phyloP scores from a whole-genome alignment of 2,113 vertebrate genomes.

The Cervus canadensis region DNA sequence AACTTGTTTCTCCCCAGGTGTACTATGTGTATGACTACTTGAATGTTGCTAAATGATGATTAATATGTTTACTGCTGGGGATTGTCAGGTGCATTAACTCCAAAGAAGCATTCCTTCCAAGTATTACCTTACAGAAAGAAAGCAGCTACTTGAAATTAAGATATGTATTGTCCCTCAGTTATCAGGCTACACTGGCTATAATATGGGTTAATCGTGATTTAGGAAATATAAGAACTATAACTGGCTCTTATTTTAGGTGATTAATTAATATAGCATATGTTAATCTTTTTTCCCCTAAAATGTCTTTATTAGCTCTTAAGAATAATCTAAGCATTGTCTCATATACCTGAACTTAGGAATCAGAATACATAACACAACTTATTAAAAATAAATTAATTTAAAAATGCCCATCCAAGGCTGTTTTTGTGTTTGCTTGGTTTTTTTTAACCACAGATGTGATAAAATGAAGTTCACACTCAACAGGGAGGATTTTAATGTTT shows the following conservation, averaged over 20 bases:
- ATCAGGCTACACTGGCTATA: neutral
- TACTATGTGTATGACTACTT: neutral
- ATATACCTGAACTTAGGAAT: neutral
- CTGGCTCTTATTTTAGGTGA: neutral
- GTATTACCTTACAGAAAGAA: neutral
- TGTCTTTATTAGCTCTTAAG: neutral
- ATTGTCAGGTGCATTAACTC: neutral
- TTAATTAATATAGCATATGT: neutral
- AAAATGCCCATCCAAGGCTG: neutral
- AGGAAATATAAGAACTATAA: constrained; percentile 12
- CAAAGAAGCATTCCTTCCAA: neutral
- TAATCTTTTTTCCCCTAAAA: neutral
- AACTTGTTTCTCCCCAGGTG: neutral
- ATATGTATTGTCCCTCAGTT: neutral
- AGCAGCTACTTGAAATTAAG: neutral
- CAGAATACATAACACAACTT: neutral
- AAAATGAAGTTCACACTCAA: neutral
- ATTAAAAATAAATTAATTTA: neutral
- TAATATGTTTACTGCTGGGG: neutral
- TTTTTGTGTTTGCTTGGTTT: neutral
- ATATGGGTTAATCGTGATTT: neutral
- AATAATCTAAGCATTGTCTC: neutral
- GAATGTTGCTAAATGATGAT: neutral
- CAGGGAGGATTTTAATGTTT: neutral
- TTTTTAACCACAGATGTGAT: neutral